phyloP scores from a whole-genome alignment of 2,113 vertebrate species.

The Nesoenas mayeri region DNA sequence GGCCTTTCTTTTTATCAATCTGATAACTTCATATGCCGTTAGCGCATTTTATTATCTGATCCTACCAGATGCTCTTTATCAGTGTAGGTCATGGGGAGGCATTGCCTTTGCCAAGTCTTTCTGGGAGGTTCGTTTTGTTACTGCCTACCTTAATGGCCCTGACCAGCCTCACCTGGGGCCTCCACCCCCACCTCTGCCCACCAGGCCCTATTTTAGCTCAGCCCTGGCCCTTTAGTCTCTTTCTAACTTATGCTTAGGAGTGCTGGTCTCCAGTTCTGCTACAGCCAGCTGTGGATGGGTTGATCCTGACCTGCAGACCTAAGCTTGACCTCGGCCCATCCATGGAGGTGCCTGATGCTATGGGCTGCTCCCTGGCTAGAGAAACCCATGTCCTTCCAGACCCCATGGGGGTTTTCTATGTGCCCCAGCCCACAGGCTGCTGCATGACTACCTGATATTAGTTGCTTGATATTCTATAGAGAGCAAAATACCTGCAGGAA shows the following conservation, averaged over 20 bases:
- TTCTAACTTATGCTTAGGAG: not conserved
- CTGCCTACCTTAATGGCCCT: not conserved
- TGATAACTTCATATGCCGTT: not conserved
- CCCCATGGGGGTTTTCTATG: not conserved
- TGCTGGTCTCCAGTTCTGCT: not conserved
- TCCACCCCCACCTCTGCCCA: not conserved
- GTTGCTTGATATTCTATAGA: not conserved
- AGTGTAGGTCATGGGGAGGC: not conserved
- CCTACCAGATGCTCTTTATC: not conserved
- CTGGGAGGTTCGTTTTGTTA: not conserved
- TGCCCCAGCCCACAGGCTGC: not conserved
- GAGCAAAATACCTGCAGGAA: not conserved
- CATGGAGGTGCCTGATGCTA: not conserved
- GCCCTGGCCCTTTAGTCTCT: not conserved
- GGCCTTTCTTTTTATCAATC: not conserved
- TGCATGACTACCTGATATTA: not conserved
- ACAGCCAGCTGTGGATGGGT: not conserved
- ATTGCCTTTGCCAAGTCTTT: not conserved
- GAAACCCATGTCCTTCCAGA: not conserved
- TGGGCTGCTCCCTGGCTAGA: not conserved
- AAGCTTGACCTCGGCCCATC: not conserved
- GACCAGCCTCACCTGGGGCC: not conserved
- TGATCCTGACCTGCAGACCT: not conserved
- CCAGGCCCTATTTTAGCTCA: not conserved
- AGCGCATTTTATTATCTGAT: not conserved